Base-by-base conservation (phyloP, 2,113 vertebrate species). In the Phycodurus eques region DNA sequence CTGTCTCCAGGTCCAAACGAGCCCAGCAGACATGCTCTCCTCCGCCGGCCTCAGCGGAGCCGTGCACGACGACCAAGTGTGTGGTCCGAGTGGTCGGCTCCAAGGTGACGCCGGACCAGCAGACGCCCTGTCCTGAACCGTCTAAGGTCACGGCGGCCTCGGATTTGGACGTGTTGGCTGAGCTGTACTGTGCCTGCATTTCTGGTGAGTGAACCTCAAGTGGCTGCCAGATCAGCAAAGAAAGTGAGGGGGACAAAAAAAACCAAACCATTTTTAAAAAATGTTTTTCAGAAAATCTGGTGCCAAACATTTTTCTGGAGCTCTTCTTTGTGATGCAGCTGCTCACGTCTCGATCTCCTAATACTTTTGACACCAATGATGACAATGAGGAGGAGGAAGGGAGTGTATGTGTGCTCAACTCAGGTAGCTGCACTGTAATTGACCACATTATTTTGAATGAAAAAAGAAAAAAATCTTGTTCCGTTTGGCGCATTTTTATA, bases 291-390 rank as follows among this genome's bases (percentile, higher is more conserved):
- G 98, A 96, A 90, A 98, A 99, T 83, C 80, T 98, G 7, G 96
- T 99, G 75, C 96, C 98, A 72, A 99, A 95, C 85, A 94, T 99
- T 83, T 97, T 99, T 80, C 79, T 98, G 93, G 98, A 99, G 92
- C 92, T 99, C 43, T 99, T 97, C 92, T 98, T 99, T 83, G 91
- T 97, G 80, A 92, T 98, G 84, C 98, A 99, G 82, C 86, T 99
- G 70, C 91, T 99, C 64, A 98, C 96, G 4, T 96, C 93, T 78
- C 92, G 91, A 71, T 94, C 93, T 2, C 77, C 83, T 51, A 70
- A 81, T 56, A 57, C 65, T 73, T 76, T 12, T 17, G 59, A 61
- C 14, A 31, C 20, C 15, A 20, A 20, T 6, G 49, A 81, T 2
- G 81, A 88, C 2, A 33, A 4, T 0, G 87, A 83, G 4, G 82